Conservation (phyloP, 2,113 vertebrate genomes). For the Apodemus sylvaticus region DNA sequence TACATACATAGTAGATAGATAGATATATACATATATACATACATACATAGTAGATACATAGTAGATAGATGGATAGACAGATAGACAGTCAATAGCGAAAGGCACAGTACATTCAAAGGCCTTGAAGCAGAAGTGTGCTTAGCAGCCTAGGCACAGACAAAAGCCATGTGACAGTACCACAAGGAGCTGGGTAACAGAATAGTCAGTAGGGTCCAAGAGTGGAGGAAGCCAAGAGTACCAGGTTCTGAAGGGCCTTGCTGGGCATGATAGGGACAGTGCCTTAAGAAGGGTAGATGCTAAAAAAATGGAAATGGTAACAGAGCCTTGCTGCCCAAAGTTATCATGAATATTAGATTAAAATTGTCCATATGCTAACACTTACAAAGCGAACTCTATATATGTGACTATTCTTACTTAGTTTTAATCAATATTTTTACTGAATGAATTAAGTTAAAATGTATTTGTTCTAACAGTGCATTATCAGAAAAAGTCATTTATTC, state of each 20-base stretch:
- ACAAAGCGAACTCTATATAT: not conserved
- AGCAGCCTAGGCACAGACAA: not conserved
- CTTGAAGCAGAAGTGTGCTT: not conserved
- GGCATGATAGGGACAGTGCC: not conserved
- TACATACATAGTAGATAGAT: no score
- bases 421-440: not conserved
- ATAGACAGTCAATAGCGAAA: not conserved
- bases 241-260: not conserved
- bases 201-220: not conserved
- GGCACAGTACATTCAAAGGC: not conserved
- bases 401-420: not conserved
- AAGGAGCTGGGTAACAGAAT: not conserved
- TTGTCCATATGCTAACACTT: not conserved
- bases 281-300: not conserved
- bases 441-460: not conserved
- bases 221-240: not conserved
- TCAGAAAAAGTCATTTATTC: not conserved
- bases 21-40: no score
- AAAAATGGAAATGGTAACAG: not conserved
- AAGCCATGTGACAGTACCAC: not conserved
- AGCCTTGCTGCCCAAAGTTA: not conserved
- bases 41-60: no score
- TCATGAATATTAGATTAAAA: not conserved
- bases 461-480: not conserved
- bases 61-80: not conserved